Percentiles rank a stretch among this genome's conserved stretches.
Evolutionary conservation across 2,888 invertebrate species (phyloP).

Genomic region (Dendrolimus houi): DNA sequence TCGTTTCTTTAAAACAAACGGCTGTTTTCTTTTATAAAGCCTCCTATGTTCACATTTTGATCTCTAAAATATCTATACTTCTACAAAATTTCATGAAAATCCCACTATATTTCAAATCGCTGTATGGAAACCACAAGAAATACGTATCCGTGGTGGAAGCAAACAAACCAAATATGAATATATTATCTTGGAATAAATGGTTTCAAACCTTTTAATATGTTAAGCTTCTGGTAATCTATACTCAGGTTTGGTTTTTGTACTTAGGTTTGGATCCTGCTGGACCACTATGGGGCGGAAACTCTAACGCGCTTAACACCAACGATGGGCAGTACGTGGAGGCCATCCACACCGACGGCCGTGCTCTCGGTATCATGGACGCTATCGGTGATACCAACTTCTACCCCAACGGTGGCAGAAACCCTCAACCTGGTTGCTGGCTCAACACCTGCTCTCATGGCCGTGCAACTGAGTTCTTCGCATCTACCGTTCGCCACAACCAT

Average conservation of each 20-base stretch:
- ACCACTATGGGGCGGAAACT: conserved; percentile 34
- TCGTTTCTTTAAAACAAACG: no score
- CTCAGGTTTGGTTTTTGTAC: neutral
- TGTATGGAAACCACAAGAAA: no score
- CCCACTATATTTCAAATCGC: no score
- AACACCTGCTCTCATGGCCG: conserved; percentile 47
- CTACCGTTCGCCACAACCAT: conserved; percentile 35
- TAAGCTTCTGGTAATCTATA: no score
- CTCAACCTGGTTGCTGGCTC: conserved; percentile 43
- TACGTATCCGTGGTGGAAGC: no score
- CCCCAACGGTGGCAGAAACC: conserved; percentile 45
- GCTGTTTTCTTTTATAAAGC: no score
- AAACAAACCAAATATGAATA: no score
- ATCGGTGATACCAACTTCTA: conserved; percentile 43
- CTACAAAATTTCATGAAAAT: no score
- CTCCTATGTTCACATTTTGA: no score
- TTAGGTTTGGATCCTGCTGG: conserved; percentile 51
- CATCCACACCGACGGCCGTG: conserved; percentile 46
- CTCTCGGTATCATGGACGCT: conserved; percentile 35
- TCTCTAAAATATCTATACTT: no score
- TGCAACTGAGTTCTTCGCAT: conserved; percentile 33
- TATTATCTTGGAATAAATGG: no score
- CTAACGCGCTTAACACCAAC: conserved; percentile 25
- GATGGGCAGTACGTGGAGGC: conserved; percentile 41
- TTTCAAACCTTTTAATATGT: no score